A percentile compares a stretch with the other conserved stretches of the same genome.
Evolutionary conservation across 2,113 vertebrate genomes (phyloP).

Genomic region (Grantiella picta): DNA sequence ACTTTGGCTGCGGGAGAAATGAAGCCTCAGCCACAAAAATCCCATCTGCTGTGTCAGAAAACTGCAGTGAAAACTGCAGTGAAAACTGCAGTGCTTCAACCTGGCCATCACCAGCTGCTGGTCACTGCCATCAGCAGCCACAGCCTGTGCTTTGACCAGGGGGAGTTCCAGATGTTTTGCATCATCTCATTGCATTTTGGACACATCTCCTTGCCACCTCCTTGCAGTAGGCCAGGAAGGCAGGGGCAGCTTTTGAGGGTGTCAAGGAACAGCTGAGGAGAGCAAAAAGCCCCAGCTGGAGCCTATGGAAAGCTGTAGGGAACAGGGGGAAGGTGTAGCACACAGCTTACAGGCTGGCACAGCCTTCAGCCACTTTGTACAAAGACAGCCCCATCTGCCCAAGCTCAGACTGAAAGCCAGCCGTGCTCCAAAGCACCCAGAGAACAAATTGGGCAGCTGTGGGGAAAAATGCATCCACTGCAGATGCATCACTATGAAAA

Average conservation of each 20-base stretch:
- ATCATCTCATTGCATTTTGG: constrained; percentile 13
- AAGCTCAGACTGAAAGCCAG: not conserved
- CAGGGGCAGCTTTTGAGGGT: constrained; percentile 1
- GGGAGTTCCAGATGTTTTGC: constrained; percentile 26
- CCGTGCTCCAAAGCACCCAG: not conserved
- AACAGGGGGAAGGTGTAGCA: not conserved
- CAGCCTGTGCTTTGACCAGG: constrained; percentile 12
- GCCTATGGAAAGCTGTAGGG: constrained; percentile 15
- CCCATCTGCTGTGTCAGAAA: not conserved
- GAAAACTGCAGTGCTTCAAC: not conserved
- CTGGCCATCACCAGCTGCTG: not conserved
- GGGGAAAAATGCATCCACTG: not conserved
- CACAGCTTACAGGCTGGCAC: not conserved
- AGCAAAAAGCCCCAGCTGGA: not conserved
- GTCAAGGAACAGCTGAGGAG: not conserved
- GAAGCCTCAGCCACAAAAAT: not conserved
- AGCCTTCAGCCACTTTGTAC: not conserved
- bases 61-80: not conserved
- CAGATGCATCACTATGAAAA: not conserved
- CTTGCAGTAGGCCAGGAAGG: not conserved
- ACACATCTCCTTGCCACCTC: not conserved
- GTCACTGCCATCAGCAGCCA: not conserved
- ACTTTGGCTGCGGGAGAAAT: not conserved
- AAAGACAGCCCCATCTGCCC: not conserved
- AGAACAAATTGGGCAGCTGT: not conserved